Conservation (phyloP, 92 coral and sea anemone genomes). For the Phenganax marumi region DNA sequence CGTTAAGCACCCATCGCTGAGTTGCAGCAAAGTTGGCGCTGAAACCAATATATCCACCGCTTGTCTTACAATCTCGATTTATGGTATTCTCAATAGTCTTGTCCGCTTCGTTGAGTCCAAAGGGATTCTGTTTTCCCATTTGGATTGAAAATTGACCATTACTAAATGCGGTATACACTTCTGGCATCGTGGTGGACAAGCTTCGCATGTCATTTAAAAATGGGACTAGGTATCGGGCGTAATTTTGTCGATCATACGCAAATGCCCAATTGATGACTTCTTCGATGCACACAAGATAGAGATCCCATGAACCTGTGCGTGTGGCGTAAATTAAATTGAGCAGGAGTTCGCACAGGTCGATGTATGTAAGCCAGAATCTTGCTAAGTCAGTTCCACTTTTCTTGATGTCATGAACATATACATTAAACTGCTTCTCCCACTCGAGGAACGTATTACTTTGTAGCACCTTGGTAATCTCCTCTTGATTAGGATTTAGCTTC, state of each 20-base stretch:
- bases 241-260: slow-evolving; percentile 70
- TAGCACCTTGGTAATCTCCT: not conserved
- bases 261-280: slow-evolving; percentile 68
- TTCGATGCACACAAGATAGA: slow-evolving; percentile 65
- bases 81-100: slow-evolving; percentile 69
- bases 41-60: slow-evolving; percentile 66
- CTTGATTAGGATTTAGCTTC: slow-evolving; percentile 23
- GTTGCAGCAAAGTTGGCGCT: slow-evolving; percentile 68
- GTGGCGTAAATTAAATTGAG: slow-evolving; percentile 61
- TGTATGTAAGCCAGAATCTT: slow-evolving; percentile 23
- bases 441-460: not conserved
- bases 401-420: slow-evolving; percentile 17
- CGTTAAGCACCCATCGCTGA: slow-evolving; percentile 65
- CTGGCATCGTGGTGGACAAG: slow-evolving; percentile 49
- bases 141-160: slow-evolving; percentile 58
- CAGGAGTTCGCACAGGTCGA: slow-evolving; percentile 33
- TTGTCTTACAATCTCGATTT: slow-evolving; percentile 66
- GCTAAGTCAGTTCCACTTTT: slow-evolving; percentile 20
- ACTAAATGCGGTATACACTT: slow-evolving; percentile 54
- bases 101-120: slow-evolving; percentile 69
- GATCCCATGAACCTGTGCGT: slow-evolving; percentile 60
- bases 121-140: slow-evolving; percentile 61
- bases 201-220: slow-evolving; percentile 58
- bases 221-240: slow-evolving; percentile 51
- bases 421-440: slow-evolving; percentile 1